Evolutionary conservation across 92 coral and sea anemone species (phyloP), one percentile per base, ranked within the genome.

Genomic region (Paramuricea clavata): DNA sequence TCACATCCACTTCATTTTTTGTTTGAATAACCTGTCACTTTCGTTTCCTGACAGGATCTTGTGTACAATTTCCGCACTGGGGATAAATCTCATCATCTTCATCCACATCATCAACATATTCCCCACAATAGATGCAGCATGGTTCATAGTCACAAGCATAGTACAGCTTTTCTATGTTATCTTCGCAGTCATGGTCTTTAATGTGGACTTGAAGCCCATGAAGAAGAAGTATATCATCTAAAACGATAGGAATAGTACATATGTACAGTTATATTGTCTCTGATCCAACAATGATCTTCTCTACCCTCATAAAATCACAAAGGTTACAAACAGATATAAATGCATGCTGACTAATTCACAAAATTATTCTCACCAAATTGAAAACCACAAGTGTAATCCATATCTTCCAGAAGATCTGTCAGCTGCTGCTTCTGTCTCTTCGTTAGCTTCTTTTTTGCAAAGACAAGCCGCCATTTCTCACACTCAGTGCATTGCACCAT

Each of bases 381-480:
- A 33, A 86, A 17, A 23, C 85, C 85, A 32, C 79, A 64, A 5
- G 85, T 56, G 41, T 82, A 88, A 8, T 88, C 84, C n/a, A 82
- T 36, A 17, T 88, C 83, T 0, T 43, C 87, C 33, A 88, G 65
- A 49, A 88, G 49, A 47, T 60, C 87, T 31, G 83, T 73, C 22
- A 87, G 42, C 22, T 88, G 78, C 12, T 74, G 15, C 27, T 30
- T 82, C 72, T 82, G 91, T 19, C 68, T 75, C 44, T 81, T 54
- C 61, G 49, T 87, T 50, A 87, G 82, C 81, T 87, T 81, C 74
- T 81, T 87, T 36, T 81, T 30, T 26, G 86, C 52, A 71, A 87
- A 87, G 62, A 87, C 67, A n/a, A 87, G 87, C 21, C 74, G 78
- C 90, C 86, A 87, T 27, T 87, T 87, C 62, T 87, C 86, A 79